These are phyloP conservation scores for Puma concolor DNA, from an alignment of 2,113 vertebrate genomes.

Conservation along the genomic window DNA sequence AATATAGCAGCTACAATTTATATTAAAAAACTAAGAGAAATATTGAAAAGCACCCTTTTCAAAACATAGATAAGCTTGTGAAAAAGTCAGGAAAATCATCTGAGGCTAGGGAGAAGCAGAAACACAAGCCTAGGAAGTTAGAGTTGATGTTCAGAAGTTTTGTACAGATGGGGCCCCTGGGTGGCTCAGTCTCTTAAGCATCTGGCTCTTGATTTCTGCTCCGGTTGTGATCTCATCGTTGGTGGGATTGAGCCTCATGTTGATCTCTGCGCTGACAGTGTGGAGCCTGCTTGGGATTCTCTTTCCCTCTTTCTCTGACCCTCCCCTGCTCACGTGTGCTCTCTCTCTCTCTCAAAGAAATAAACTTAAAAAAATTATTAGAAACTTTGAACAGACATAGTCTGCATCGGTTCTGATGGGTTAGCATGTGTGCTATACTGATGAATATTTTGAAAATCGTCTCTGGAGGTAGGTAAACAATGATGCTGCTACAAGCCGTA, in stretches of 20 bases:
- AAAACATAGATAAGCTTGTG: not conserved
- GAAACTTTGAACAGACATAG: not conserved
- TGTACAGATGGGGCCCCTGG: not conserved
- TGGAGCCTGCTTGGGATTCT: no score
- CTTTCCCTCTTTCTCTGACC: no score
- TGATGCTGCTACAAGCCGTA: not conserved
- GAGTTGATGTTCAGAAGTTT: not conserved
- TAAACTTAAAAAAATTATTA: no score
- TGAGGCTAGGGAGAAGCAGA: not conserved
- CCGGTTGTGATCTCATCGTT: no score
- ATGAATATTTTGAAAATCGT: conserved; percentile 14
- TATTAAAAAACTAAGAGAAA: not conserved
- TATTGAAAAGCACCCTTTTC: not conserved
- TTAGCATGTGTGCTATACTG: not conserved
- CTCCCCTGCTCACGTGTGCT: no score
- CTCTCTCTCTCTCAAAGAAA: no score
- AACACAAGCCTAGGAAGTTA: conserved; percentile 11
- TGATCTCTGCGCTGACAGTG: no score
- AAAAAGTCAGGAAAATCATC: conserved; percentile 13
- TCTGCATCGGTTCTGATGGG: not conserved
- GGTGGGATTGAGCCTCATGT: no score
- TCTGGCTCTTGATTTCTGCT: no score
- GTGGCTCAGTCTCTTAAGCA: no score
- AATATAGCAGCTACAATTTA: not conserved
- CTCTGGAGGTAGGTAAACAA: not conserved